Base-by-base conservation (phyloP, 1,140 invertebrate species). In the Zaprionus africanus region DNA sequence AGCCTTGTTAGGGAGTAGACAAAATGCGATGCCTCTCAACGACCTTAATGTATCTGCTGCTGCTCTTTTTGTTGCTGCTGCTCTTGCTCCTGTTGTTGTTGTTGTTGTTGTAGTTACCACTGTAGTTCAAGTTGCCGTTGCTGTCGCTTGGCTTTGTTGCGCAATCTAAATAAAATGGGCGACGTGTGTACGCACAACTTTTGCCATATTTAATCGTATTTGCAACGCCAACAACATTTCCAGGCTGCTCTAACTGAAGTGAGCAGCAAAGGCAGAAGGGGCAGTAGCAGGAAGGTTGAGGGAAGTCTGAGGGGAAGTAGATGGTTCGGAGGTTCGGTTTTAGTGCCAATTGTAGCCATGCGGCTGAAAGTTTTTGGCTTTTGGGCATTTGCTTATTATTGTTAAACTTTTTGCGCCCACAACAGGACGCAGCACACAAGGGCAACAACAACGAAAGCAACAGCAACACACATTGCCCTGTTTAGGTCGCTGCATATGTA, bases 151-250 rank as follows among this genome's bases (percentile, higher is more conserved):
- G 54, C 76, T 82, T 69, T 67, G 84, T 79, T 82, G 64, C 54
- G 85, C 85, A 88, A 88, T 88, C 85, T 85, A 90, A 88, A 90
- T 85, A 90, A 88, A 90, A 90, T 85, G 81, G 66, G 70, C 86
- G 71, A 82, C 84, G 84, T 85, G 85, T 88, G 81, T 90, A 88
- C 85, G 85, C 85, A 90, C 85, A 88, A 88, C 85, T 88, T 88
- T 88, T 88, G 79, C 85, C 81, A 88, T 88, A 88, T 88, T 88
- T 88, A 88, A 88, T 88, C 85, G 85, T 79, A 90, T 85, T 85
- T 81, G 81, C 69, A 66, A 62, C 62, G 62, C 49, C 67, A 85
- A 81, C 82, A 84, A 74, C 61, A 81, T 69, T 67, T 62, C 61
- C 46, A 41, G 31, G 34, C 38, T 43, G 58, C 41, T 56, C 59